Conservation (phyloP, 2,113 vertebrate species). For the Balaeniceps rex region DNA sequence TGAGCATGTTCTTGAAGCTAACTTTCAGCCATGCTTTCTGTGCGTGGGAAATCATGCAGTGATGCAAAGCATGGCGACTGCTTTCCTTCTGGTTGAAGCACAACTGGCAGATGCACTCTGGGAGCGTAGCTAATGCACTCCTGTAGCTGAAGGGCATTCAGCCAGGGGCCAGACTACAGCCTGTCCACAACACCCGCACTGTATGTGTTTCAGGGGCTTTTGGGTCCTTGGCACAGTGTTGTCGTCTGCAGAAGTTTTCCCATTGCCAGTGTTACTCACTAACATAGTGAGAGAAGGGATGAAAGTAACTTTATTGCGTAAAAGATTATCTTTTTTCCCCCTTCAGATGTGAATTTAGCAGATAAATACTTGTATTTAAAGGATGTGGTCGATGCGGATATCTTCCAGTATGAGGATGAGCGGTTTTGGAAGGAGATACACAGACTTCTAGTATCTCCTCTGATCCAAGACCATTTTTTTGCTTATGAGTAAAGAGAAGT, state of each 20-base stretch:
- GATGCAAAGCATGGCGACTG: not conserved
- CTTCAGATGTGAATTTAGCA: not conserved
- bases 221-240: not conserved
- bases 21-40: not conserved
- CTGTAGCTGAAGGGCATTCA: not conserved
- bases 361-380: not conserved
- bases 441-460: not conserved
- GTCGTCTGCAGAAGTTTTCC: not conserved
- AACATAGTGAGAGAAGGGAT: not conserved
- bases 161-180: not conserved
- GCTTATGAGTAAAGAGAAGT: not conserved
- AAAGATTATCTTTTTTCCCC: not conserved
- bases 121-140: not conserved
- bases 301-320: not conserved
- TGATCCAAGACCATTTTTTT: not conserved
- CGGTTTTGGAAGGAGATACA: not conserved
- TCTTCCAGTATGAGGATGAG: not conserved
- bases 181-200: not conserved
- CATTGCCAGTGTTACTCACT: not conserved
- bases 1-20: not conserved
- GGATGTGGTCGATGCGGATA: not conserved
- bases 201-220: not conserved
- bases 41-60: accelerated
- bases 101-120: accelerated
- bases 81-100: not conserved